Base-by-base conservation (phyloP, 2,888 invertebrate species). In the Lysandra coridon region DNA sequence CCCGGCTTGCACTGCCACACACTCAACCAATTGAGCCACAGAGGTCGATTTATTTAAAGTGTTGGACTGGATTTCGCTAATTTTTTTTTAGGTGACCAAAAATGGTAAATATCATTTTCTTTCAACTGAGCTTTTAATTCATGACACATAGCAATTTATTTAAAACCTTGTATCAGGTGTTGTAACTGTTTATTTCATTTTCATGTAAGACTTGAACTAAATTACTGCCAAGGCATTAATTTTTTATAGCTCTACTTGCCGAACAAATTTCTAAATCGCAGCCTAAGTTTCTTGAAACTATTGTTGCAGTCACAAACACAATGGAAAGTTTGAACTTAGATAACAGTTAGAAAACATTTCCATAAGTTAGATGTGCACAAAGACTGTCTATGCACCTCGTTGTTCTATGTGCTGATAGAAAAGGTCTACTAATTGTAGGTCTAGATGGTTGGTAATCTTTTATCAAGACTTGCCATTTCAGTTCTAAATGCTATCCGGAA, bases 301-400 rank as follows among this genome's bases (percentile, higher is more conserved):
- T 57, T 76, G 33, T 33, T 14, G 75, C 30, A 30, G 75, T 33
- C 57, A 30, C 17, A 53, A 76, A 57, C 14, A 76, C 57, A 76
- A 57, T 76, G 76, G 33, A 76, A 76, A 76, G 76, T 76, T 76
- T 33, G 17, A 76, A 76, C 49, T 57, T 33, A 76, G 57, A 33
- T 53, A 76, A 57, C 33, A 76, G 76, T 57, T 37, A 37, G 57
- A 76, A 76, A 76, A 53, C 76, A 76, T 76, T 76, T 76, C 76
- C 57, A 76, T 76, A 76, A 76, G 57, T 76, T 57, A 57, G 53
- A 76, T 49, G 76, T 53, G 33, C 49, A 76, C 33, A 76, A 53
- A 76, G 57, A 76, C 76, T 49, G 76, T 76, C 14, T 76, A 33
- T 23, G 53, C 33, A 14, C 76, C 1, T 7, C 10, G 44, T 10